These are phyloP conservation scores for Melinaea marsaeus DNA, from an alignment of 2,888 invertebrate species.

Conservation along the genomic window DNA sequence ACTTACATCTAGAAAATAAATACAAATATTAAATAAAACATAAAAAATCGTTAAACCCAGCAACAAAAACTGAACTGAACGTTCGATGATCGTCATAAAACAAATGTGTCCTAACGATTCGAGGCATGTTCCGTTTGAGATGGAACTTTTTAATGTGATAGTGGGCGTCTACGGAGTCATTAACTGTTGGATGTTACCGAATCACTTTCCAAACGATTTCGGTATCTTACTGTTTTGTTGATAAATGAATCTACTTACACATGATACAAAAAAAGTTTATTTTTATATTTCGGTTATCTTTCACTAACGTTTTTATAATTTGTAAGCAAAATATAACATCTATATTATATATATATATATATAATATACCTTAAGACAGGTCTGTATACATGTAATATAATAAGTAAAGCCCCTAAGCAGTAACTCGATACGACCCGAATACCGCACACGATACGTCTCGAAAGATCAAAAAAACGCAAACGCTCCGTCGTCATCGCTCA, in stretches of 20 bases:
- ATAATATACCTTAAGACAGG: conserved; percentile 1
- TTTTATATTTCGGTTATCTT: background rate
- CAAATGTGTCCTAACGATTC: conserved; percentile 20
- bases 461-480: conserved; percentile 47
- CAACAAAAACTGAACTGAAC: too few relatives aligned
- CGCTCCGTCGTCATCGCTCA: conserved; percentile 40
- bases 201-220: conserved; percentile 37
- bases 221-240: conserved; percentile 11
- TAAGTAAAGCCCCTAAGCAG: conserved; percentile 34
- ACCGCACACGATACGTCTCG: conserved; percentile 45
- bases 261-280: conserved; percentile 7
- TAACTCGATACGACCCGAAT: conserved; percentile 51
- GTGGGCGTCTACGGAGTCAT: conserved; percentile 59
- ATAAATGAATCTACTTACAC: conserved; percentile 18
- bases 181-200: conserved; percentile 43
- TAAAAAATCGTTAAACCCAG: too few relatives aligned
- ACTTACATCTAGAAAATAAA: too few relatives aligned
- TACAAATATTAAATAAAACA: too few relatives aligned
- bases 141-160: conserved; percentile 47
- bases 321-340: background rate
- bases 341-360: background rate
- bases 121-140: conserved; percentile 24
- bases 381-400: conserved; percentile 1
- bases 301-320: conserved; percentile 3
- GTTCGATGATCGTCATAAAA: background rate